phyloP scores from a whole-genome alignment of 1,140 invertebrate species.

The Acromyrmex echinatior region DNA sequence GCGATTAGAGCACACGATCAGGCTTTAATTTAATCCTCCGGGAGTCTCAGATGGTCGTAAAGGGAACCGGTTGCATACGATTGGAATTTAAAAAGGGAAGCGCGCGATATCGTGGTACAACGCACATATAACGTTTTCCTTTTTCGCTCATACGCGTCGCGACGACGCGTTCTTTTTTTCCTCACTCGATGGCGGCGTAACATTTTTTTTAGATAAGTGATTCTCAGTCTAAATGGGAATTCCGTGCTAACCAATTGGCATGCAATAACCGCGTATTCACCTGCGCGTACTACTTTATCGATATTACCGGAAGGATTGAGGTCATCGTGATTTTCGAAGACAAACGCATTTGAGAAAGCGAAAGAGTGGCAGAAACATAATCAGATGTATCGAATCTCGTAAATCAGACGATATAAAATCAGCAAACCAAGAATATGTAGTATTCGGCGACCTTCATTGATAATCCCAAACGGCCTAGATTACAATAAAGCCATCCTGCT shows the following conservation, averaged over 20 bases:
- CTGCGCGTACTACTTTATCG: constrained; percentile 13
- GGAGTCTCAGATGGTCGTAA: constrained; percentile 62
- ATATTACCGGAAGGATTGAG: constrained; percentile 1
- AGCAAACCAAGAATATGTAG: not conserved
- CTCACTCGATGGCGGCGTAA: not conserved
- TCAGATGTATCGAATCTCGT: not conserved
- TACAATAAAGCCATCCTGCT: constrained; percentile 82
- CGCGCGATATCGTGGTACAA: constrained; percentile 9
- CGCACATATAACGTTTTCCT: not conserved
- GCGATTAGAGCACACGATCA: constrained; percentile 65
- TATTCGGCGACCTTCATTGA: constrained; percentile 76
- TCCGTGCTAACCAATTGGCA: constrained; percentile 40
- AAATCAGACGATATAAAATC: not conserved
- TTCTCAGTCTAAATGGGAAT: constrained; percentile 28
- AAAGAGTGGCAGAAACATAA: not conserved
- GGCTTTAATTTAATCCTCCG: constrained; percentile 75
- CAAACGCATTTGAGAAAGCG: not conserved
- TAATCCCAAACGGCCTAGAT: constrained; percentile 78
- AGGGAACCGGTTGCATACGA: constrained; percentile 74
- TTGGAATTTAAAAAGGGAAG: constrained; percentile 61
- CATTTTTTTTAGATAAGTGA: not conserved
- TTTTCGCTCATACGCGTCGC: not conserved
- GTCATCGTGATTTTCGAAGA: not conserved
- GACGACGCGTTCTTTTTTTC: not conserved
- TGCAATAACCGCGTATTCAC: constrained; percentile 25